These are phyloP conservation scores for Drosophila erecta DNA, from an alignment of 1,140 invertebrate genomes.

Conservation along the genomic window DNA sequence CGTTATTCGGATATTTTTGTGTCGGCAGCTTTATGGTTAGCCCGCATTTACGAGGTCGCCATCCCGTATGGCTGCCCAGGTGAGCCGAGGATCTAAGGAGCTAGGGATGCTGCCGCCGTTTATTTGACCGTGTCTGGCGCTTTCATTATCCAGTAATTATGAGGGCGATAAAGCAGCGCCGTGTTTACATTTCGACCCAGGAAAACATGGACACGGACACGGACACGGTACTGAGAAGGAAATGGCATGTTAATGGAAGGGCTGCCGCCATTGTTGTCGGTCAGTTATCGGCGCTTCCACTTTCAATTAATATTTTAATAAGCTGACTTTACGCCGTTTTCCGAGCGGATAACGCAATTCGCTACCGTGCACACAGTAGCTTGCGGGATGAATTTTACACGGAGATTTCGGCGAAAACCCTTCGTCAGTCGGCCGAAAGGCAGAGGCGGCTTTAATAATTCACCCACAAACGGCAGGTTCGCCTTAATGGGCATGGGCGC, in stretches of 20 bases:
- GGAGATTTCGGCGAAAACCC: not conserved
- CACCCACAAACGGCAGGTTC: slow-evolving; percentile 17
- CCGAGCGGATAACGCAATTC: slow-evolving; percentile 73
- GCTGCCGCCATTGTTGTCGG: slow-evolving; percentile 35
- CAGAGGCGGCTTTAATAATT: slow-evolving; percentile 66
- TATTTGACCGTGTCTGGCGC: slow-evolving; percentile 67
- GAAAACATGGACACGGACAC: slow-evolving; percentile 15
- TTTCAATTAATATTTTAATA: slow-evolving; percentile 83
- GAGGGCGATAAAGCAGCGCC: slow-evolving; percentile 52
- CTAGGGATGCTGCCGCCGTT: slow-evolving; percentile 30
- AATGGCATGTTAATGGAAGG: slow-evolving; percentile 17
- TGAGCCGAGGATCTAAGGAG: slow-evolving; percentile 20
- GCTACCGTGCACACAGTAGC: slow-evolving; percentile 49
- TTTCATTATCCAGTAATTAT: slow-evolving; percentile 75
- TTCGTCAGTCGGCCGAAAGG: slow-evolving; percentile 5
- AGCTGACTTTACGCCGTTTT: slow-evolving; percentile 76
- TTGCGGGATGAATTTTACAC: slow-evolving; percentile 12
- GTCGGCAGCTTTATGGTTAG: slow-evolving; percentile 47
- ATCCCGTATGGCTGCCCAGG: slow-evolving; percentile 20
- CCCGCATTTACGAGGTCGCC: slow-evolving; percentile 63
- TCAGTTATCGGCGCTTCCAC: slow-evolving; percentile 69
- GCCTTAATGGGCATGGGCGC: slow-evolving; percentile 5
- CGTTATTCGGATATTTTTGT: slow-evolving; percentile 57
- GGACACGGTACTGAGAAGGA: slow-evolving; percentile 16
- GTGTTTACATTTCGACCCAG: slow-evolving; percentile 50